These are phyloP conservation scores for Drosophila ercepeae DNA, from an alignment of 1,140 invertebrate species.

Conservation along the genomic window DNA sequence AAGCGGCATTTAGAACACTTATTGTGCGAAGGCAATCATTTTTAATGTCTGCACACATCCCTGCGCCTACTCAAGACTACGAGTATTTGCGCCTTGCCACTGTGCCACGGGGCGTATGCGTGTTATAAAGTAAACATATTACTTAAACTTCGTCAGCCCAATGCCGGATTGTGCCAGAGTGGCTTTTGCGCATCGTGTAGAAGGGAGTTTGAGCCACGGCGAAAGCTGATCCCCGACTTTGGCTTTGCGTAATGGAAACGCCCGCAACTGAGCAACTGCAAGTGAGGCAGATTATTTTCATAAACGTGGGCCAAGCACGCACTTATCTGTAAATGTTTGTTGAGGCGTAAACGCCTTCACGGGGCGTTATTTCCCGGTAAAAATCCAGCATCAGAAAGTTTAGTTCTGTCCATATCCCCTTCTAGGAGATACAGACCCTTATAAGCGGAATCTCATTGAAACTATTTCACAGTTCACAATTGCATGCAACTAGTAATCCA, in stretches of 20 bases:
- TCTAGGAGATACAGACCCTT: too few species aligned
- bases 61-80: constrained; percentile 44
- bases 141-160: constrained; percentile 39
- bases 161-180: not conserved
- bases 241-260: constrained; percentile 34
- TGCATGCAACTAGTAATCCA: not conserved
- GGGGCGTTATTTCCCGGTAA: not conserved
- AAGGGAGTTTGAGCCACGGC: not conserved
- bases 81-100: constrained; percentile 52
- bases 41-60: constrained; percentile 64
- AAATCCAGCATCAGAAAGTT: not conserved
- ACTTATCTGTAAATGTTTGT: constrained; percentile 3
- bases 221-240: constrained; percentile 15
- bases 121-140: constrained; percentile 75
- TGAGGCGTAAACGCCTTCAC: constrained; percentile 6
- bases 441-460: too few species aligned
- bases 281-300: constrained; percentile 35
- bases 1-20: constrained; percentile 70
- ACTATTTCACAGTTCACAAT: too few species aligned
- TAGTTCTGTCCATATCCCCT: too few species aligned
- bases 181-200: not conserved
- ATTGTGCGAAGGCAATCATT: constrained; percentile 67
- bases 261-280: constrained; percentile 5
- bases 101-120: constrained; percentile 67
- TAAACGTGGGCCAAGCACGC: constrained; percentile 1